phyloP scores from a whole-genome alignment of 1,140 invertebrate genomes.

The Macrobrachium rosenbergii region DNA sequence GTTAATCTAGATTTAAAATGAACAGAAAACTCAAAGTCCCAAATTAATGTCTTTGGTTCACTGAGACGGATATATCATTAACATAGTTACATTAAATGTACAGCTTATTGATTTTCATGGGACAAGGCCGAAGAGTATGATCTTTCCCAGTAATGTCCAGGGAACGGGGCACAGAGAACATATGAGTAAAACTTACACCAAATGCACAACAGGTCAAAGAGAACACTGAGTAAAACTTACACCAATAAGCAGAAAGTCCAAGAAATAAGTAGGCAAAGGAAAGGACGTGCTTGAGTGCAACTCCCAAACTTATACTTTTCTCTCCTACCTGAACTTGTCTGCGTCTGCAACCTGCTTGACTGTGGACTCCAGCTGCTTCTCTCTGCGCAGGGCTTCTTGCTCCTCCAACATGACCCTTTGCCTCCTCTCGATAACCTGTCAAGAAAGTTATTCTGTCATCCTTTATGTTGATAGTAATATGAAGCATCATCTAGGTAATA shows the following conservation, averaged over 20 bases:
- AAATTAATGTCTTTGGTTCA: too few relatives aligned
- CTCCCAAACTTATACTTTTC: neutral
- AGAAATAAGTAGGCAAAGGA: neutral
- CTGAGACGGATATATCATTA: too few relatives aligned
- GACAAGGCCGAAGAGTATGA: too few relatives aligned
- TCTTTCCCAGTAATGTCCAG: neutral
- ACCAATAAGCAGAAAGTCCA: too few relatives aligned
- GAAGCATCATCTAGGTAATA: too few relatives aligned
- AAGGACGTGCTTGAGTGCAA: neutral
- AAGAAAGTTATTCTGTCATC: neutral
- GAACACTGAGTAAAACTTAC: too few relatives aligned
- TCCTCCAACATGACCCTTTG: slow-evolving; percentile 26
- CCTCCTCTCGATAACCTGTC: slow-evolving; percentile 43
- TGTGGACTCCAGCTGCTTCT: slow-evolving; percentile 88
- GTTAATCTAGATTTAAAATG: too few relatives aligned
- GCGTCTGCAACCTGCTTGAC: slow-evolving; percentile 92
- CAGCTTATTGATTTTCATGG: neutral
- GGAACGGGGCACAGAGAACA: too few relatives aligned
- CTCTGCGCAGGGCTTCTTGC: slow-evolving; percentile 9
- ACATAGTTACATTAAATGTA: neutral
- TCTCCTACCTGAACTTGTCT: slow-evolving; percentile 80
- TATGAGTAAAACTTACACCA: too few relatives aligned
- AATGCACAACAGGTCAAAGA: too few relatives aligned
- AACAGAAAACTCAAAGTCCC: too few relatives aligned
- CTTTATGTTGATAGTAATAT: too few relatives aligned